Evolutionary conservation across 2,888 invertebrate genomes (phyloP).

Genomic region (Baronia brevicornis): DNA sequence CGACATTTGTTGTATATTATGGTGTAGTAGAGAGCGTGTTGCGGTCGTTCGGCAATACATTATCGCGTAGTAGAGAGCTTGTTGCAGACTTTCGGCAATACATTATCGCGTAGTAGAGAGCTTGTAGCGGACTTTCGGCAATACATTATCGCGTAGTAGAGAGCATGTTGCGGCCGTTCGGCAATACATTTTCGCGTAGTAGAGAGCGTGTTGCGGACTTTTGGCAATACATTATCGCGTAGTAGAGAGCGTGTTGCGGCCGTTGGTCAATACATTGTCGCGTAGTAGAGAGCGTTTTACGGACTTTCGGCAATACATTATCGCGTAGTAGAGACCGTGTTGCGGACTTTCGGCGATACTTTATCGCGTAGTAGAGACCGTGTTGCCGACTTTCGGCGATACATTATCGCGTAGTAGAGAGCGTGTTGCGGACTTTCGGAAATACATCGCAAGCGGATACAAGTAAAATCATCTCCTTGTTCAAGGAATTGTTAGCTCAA

Average conservation of each 20-base stretch:
- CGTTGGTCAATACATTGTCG: background rate
- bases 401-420: conserved; percentile 1
- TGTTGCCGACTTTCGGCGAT: background rate
- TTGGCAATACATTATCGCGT: no score
- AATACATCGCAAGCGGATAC: conserved; percentile 5
- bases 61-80: no score
- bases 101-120: no score
- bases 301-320: conserved; percentile 11
- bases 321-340: conserved; percentile 8
- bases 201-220: no score
- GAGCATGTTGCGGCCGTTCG: background rate
- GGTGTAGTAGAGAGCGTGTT: conserved; percentile 7
- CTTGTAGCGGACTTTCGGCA: background rate
- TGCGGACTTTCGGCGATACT: no score
- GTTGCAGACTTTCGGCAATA: no score
- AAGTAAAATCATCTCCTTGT: conserved; percentile 9
- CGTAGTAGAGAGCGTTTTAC: conserved; percentile 7
- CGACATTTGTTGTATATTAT: conserved; percentile 9
- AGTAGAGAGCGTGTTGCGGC: conserved; percentile 2
- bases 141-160: conserved; percentile 10
- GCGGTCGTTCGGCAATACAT: no score
- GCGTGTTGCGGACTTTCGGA: background rate
- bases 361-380: no score
- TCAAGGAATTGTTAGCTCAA: no score
- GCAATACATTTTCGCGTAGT: no score